Conservation (phyloP, 2,888 invertebrate species). For the Agrotis clavis region DNA sequence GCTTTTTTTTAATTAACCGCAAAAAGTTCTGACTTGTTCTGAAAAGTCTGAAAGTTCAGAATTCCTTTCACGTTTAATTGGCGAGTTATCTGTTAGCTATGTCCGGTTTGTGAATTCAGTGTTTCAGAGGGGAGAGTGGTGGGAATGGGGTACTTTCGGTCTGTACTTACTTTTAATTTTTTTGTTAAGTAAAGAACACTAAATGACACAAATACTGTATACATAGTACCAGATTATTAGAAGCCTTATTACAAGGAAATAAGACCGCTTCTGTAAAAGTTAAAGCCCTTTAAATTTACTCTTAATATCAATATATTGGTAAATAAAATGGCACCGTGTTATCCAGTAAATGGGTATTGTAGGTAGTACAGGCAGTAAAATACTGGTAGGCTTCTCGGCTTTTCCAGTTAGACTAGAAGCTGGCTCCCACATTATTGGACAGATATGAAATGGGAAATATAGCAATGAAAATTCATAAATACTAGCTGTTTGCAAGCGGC, state of each 20-base stretch:
- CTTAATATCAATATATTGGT: too few relatives aligned
- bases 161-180: background rate
- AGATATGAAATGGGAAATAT: too few relatives aligned
- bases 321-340: too few relatives aligned
- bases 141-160: background rate
- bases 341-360: too few relatives aligned
- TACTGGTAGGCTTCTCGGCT: too few relatives aligned
- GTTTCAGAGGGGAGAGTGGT: too few relatives aligned
- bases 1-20: slow-evolving; percentile 68
- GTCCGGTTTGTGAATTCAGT: slow-evolving; percentile 9
- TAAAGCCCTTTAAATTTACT: background rate
- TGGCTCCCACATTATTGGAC: too few relatives aligned
- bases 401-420: too few relatives aligned
- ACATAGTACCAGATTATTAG: background rate
- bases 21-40: slow-evolving; percentile 43
- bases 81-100: slow-evolving; percentile 45
- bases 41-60: slow-evolving; percentile 40
- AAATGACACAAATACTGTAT: background rate
- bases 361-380: background rate
- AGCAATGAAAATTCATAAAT: too few relatives aligned
- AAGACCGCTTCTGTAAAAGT: background rate
- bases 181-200: background rate
- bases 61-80: slow-evolving; percentile 59
- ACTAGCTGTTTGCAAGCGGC: too few relatives aligned
- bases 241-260: background rate